Evolutionary conservation across 2,113 vertebrate genomes (phyloP).

Genomic region (Ciconia boyciana): DNA sequence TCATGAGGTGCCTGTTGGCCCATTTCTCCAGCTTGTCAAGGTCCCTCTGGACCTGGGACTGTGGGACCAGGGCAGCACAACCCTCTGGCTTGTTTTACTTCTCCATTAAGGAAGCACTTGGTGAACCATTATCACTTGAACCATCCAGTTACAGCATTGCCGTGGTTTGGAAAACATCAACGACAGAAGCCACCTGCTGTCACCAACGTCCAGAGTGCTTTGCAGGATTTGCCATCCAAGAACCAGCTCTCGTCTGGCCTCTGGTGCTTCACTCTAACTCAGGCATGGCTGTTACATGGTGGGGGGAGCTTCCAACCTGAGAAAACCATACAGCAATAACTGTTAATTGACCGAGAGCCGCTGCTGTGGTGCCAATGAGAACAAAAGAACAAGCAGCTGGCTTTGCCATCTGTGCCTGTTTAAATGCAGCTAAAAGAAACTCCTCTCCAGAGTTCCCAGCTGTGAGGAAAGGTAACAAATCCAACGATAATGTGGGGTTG

Average conservation of each 20-base stretch:
- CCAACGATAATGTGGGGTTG: accelerated
- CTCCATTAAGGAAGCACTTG: neutral
- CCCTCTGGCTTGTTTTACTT: neutral
- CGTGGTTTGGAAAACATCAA: neutral
- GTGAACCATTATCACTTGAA: neutral
- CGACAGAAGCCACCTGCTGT: neutral
- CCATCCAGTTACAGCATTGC: too few species aligned
- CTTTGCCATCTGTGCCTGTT: neutral
- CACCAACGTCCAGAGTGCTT: neutral
- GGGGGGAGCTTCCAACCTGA: neutral
- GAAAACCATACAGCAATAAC: neutral
- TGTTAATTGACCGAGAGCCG: neutral
- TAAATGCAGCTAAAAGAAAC: neutral
- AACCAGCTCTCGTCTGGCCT: neutral
- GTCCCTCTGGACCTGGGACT: neutral
- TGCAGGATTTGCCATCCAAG: neutral
- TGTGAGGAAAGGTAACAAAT: neutral
- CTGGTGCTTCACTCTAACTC: neutral
- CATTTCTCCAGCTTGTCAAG: neutral
- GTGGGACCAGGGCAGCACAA: neutral
- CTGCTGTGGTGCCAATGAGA: neutral
- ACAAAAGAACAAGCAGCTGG: neutral
- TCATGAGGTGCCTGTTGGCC: neutral
- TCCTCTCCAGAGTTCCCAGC: neutral
- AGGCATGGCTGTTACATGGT: neutral